Conservation (phyloP, 2,888 invertebrate species). For the Auanema sp. region DNA sequence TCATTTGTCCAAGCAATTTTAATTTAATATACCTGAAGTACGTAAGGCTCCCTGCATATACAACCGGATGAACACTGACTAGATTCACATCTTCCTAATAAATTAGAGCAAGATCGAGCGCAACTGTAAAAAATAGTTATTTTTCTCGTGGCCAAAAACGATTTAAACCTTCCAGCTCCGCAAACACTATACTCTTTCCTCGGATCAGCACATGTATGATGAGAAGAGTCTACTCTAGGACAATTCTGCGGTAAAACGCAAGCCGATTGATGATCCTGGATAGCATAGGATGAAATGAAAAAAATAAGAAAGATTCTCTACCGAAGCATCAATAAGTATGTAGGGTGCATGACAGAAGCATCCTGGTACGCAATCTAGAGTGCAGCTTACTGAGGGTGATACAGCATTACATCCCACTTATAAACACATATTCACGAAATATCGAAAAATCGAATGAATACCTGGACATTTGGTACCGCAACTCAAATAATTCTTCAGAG, state of each 20-base stretch:
- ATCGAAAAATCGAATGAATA: conserved; percentile 10
- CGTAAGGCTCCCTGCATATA: conserved; percentile 46
- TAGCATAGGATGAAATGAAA: background rate
- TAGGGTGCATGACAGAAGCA: conserved; percentile 49
- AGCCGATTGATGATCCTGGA: conserved; percentile 32
- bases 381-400: conserved; percentile 26
- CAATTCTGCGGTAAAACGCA: conserved; percentile 46
- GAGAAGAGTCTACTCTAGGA: conserved; percentile 19
- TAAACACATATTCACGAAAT: background rate
- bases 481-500: conserved; percentile 43
- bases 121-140: conserved; percentile 25
- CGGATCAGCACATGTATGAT: conserved; percentile 36
- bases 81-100: conserved; percentile 33
- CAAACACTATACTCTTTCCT: conserved; percentile 44
- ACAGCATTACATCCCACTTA: conserved; percentile 21
- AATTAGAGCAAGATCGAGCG: conserved; percentile 42
- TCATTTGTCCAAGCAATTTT: too few species aligned
- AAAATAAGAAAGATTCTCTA: conserved; percentile 1
- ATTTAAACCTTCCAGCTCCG: conserved; percentile 23
- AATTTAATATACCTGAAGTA: conserved; percentile 16
- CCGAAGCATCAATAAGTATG: conserved; percentile 36
- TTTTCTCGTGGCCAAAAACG: background rate
- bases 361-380: conserved; percentile 42
- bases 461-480: conserved; percentile 47
- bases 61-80: conserved; percentile 50